phyloP scores from a whole-genome alignment of 2,888 invertebrate species.

The Venustoraphidia nigricollis region DNA sequence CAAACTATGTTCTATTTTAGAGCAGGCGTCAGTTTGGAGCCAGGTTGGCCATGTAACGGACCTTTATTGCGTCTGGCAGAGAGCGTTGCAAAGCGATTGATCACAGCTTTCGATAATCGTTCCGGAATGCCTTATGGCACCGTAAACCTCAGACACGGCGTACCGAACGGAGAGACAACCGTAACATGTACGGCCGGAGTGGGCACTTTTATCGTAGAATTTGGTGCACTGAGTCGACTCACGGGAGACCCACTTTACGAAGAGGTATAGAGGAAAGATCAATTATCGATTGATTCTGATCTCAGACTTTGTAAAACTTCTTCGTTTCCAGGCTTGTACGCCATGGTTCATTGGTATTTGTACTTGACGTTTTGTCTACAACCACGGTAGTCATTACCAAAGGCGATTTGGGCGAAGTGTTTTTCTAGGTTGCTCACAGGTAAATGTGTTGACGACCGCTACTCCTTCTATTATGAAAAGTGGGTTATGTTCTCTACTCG shows the following conservation, averaged over 20 bases:
- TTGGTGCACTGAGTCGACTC: slow-evolving; percentile 82
- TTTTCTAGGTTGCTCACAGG: too few relatives aligned
- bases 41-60: slow-evolving; percentile 97
- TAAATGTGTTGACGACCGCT: too few relatives aligned
- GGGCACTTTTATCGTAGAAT: slow-evolving; percentile 93
- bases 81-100: slow-evolving; percentile 79
- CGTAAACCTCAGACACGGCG: slow-evolving; percentile 79
- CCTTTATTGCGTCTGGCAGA: slow-evolving; percentile 86
- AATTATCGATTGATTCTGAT: too few relatives aligned
- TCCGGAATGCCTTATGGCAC: slow-evolving; percentile 99
- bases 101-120: slow-evolving; percentile 79
- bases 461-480: too few relatives aligned
- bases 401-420: too few relatives aligned
- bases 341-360: too few relatives aligned
- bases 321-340: too few relatives aligned
- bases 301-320: too few relatives aligned
- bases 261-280: slow-evolving; percentile 37
- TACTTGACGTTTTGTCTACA: too few relatives aligned
- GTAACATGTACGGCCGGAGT: slow-evolving; percentile 97
- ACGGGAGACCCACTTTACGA: slow-evolving; percentile 93
- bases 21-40: slow-evolving; percentile 65
- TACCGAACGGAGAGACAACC: slow-evolving; percentile 88
- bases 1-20: slow-evolving; percentile 24
- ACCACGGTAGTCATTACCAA: too few relatives aligned
- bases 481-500: too few relatives aligned